These are phyloP conservation scores for Panopea generosa DNA, from an alignment of 2,888 invertebrate species.

Conservation along the genomic window DNA sequence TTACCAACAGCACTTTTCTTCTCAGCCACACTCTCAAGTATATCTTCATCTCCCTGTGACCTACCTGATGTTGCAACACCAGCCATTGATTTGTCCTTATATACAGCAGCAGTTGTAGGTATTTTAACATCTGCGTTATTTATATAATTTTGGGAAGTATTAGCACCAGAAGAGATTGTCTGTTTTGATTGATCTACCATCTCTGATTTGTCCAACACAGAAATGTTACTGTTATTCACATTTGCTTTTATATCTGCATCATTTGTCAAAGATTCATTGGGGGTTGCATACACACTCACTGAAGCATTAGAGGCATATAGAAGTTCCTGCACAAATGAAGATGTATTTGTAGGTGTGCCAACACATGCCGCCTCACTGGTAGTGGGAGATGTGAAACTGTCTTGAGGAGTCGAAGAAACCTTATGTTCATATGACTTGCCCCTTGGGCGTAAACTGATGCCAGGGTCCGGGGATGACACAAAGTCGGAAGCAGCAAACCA, in stretches of 20 bases:
- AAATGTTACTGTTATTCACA: too few relatives aligned
- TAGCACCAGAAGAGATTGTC: neutral
- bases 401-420: constrained; percentile 1
- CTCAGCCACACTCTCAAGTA: neutral
- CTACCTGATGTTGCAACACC: too few relatives aligned
- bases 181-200: neutral
- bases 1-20: constrained; percentile 37
- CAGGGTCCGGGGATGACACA: constrained; percentile 18
- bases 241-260: neutral
- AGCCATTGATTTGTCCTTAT: neutral
- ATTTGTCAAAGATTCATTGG: constrained; percentile 28
- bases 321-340: neutral
- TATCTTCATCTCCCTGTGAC: too few relatives aligned
- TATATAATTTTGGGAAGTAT: too few relatives aligned
- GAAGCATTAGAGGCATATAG: neutral
- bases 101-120: too few relatives aligned
- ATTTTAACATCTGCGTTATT: too few relatives aligned
- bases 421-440: constrained; percentile 11
- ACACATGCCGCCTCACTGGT: neutral
- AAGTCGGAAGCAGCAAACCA: constrained; percentile 6
- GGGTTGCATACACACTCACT: constrained; percentile 41
- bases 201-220: neutral
- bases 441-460: constrained; percentile 26
- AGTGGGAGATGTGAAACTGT: constrained; percentile 6
- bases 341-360: neutral